Conservation (phyloP, 1,140 invertebrate genomes). For the Drosophila nebulosa region DNA sequence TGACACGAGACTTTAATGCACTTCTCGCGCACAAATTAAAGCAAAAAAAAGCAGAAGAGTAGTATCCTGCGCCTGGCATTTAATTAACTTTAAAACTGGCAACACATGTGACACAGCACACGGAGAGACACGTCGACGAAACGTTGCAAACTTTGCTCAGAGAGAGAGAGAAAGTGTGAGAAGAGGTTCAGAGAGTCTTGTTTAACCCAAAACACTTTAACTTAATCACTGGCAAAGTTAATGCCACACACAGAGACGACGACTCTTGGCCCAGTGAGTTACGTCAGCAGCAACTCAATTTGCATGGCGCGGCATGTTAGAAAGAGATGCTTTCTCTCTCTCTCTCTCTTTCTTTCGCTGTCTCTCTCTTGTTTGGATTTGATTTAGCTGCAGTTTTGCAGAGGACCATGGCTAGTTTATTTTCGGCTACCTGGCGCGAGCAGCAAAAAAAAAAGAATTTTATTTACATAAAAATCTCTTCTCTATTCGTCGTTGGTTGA, state of each 20-base stretch:
- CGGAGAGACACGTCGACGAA: neutral
- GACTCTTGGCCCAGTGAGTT: constrained; percentile 9
- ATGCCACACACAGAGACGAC: neutral
- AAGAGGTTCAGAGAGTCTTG: constrained; percentile 16
- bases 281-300: constrained; percentile 52
- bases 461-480: constrained; percentile 72
- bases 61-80: constrained; percentile 23
- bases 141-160: neutral
- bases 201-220: constrained; percentile 45
- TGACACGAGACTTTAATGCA: constrained; percentile 19
- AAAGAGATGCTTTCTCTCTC: neutral
- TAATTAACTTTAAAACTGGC: constrained; percentile 69
- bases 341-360: no score
- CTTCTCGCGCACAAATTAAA: constrained; percentile 17
- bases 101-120: constrained; percentile 14
- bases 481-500: no score
- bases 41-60: neutral
- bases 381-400: constrained; percentile 37
- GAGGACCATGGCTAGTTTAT: constrained; percentile 45
- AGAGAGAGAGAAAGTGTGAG: no score
- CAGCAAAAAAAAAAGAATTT: constrained; percentile 24
- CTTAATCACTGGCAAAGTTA: constrained; percentile 51
- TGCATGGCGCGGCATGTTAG: constrained; percentile 35
- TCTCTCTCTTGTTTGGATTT: constrained; percentile 64
- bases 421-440: constrained; percentile 50